Evolutionary conservation across 2,797 vertebrate species (phyloP).

Genomic region (Sebastes cheni): DNA sequence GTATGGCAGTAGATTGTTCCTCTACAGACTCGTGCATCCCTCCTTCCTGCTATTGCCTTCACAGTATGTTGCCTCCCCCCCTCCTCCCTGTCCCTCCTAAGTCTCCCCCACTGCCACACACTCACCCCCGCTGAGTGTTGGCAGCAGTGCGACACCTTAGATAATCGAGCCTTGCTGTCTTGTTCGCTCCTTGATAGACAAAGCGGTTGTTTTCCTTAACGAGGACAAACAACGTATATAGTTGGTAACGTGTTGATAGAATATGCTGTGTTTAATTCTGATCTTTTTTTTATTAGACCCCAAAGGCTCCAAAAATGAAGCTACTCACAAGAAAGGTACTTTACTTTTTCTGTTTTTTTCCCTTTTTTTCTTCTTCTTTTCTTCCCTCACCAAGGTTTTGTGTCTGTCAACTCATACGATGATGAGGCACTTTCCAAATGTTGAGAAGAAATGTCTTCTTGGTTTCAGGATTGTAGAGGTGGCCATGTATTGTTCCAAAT

Average conservation of each 20-base stretch:
- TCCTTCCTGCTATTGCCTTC: constrained; percentile 81
- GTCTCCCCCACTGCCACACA: constrained; percentile 76
- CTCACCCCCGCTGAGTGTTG: constrained; percentile 79
- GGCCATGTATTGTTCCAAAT: constrained; percentile 4
- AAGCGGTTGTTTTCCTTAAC: constrained; percentile 80
- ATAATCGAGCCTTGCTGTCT: constrained; percentile 80
- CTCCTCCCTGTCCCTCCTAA: constrained; percentile 20
- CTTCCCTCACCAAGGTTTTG: constrained; percentile 48
- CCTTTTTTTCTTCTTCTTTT: constrained; percentile 30
- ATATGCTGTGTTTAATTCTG: constrained; percentile 87
- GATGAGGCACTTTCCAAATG: constrained; percentile 40
- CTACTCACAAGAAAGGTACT: constrained; percentile 90
- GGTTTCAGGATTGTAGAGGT: not conserved
- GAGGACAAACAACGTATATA: constrained; percentile 77
- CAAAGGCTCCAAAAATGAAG: constrained; percentile 88
- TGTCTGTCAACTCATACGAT: constrained; percentile 45
- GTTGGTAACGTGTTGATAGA: constrained; percentile 79
- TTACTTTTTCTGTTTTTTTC: constrained; percentile 69
- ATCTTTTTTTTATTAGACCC: constrained; percentile 89
- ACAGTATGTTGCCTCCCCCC: constrained; percentile 74
- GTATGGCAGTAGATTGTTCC: constrained; percentile 73
- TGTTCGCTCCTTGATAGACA: constrained; percentile 72
- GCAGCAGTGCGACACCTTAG: constrained; percentile 77
- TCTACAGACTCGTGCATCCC: constrained; percentile 80
- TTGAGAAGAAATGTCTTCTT: constrained; percentile 28